Evolutionary conservation across 2,113 vertebrate genomes (phyloP).

Genomic region (Tauraco erythrolophus): DNA sequence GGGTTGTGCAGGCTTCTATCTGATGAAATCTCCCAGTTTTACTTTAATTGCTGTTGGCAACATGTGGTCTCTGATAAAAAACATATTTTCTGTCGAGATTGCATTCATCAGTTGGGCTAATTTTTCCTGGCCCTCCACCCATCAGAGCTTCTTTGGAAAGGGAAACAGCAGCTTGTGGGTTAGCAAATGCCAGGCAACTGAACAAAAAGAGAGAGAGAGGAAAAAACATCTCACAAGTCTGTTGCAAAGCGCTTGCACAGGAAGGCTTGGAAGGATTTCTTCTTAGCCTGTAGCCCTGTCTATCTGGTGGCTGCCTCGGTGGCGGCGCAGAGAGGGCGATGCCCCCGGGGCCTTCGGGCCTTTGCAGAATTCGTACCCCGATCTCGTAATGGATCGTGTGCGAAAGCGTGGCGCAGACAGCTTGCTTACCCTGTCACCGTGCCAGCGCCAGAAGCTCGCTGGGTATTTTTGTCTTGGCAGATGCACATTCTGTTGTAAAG

Average conservation of each 20-base stretch:
- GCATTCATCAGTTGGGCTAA: constrained; percentile 81
- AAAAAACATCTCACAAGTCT: not conserved
- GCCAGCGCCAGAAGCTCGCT: constrained; percentile 81
- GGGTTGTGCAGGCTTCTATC: constrained; percentile 60
- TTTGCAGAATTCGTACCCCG: constrained; percentile 49
- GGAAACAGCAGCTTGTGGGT: constrained; percentile 85
- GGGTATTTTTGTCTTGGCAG: constrained; percentile 86
- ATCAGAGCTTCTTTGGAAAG: constrained; percentile 79
- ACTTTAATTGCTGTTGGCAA: constrained; percentile 80
- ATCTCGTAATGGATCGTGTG: constrained; percentile 67
- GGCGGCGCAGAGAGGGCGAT: constrained; percentile 32
- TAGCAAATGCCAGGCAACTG: constrained; percentile 79
- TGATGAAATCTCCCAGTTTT: constrained; percentile 77
- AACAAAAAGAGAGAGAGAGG: constrained; percentile 64
- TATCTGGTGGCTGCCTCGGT: constrained; percentile 44
- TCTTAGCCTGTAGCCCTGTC: constrained; percentile 33
- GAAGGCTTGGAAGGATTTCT: constrained; percentile 51
- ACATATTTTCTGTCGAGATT: constrained; percentile 83
- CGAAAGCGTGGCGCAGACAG: constrained; percentile 77
- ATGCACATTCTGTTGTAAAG: constrained; percentile 84
- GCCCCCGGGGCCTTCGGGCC: constrained; percentile 60
- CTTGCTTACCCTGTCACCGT: constrained; percentile 77
- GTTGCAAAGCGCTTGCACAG: constrained; percentile 5
- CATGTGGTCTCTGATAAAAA: constrained; percentile 86
- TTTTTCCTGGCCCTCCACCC: constrained; percentile 83